Evolutionary conservation across 2,797 vertebrate species (phyloP).

Genomic region (Jordanella pulchra): DNA sequence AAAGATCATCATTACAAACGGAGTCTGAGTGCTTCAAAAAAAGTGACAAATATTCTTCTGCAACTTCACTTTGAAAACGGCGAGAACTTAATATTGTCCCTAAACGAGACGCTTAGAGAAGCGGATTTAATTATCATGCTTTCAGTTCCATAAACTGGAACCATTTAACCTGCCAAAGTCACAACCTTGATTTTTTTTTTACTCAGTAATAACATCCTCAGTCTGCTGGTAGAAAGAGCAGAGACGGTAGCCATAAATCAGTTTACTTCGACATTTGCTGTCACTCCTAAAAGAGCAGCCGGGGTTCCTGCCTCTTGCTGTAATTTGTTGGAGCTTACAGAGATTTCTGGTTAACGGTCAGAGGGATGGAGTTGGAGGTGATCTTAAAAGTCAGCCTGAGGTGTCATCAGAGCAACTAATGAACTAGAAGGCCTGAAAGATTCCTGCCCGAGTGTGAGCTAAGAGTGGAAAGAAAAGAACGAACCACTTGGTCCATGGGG

Average conservation of each 20-base stretch:
- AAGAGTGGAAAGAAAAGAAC: neutral
- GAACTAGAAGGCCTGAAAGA: neutral
- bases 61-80: neutral
- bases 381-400: conserved; percentile 4
- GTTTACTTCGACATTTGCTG: conserved; percentile 27
- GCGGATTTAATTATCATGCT: neutral
- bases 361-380: conserved; percentile 1
- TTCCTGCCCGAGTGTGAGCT: neutral
- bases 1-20: neutral
- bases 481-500: conserved; percentile 99
- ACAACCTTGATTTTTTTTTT: neutral
- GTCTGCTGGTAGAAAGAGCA: neutral
- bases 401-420: too few species aligned
- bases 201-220: neutral
- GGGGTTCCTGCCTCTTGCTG: neutral
- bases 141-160: conserved; percentile 3
- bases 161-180: conserved; percentile 2
- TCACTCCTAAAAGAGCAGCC: conserved; percentile 16
- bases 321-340: neutral
- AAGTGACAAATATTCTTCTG: neutral
- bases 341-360: conserved; percentile 30
- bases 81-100: neutral
- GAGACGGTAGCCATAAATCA: neutral
- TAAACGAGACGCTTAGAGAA: neutral
- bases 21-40: fast-evolving